These are phyloP conservation scores for Onychostoma macrolepis DNA, from an alignment of 2,113 vertebrate species.

Conservation along the genomic window DNA sequence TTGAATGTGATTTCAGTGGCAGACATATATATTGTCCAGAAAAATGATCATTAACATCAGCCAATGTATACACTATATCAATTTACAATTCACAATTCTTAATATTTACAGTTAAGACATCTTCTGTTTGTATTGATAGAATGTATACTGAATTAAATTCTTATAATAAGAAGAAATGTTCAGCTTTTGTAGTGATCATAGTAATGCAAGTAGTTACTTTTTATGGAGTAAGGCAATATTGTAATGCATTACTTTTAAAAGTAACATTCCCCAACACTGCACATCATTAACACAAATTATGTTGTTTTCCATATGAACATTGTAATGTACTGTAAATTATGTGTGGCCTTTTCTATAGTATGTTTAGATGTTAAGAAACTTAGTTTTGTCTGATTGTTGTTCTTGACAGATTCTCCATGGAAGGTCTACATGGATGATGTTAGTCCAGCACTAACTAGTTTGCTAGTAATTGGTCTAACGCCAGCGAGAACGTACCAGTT, in stretches of 20 bases:
- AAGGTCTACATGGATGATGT: conserved; percentile 89
- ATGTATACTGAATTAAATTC: neutral
- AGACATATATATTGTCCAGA: neutral
- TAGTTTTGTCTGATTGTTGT: neutral
- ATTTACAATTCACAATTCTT: no score
- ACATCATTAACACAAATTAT: neutral
- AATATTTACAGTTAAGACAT: no score
- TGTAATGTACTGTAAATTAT: neutral
- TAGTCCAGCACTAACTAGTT: conserved; percentile 75
- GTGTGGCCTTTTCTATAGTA: neutral
- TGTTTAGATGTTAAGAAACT: neutral
- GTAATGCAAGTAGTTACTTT: no score
- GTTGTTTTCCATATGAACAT: neutral
- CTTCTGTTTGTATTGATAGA: neutral
- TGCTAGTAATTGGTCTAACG: conserved; percentile 87
- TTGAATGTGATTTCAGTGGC: neutral
- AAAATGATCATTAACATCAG: neutral
- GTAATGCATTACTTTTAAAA: no score
- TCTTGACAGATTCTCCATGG: conserved; percentile 90
- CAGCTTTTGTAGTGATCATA: neutral
- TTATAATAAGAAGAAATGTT: neutral
- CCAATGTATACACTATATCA: neutral
- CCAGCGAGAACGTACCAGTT: conserved; percentile 96
- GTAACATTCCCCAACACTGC: no score
- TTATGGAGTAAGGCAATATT: no score